Percentiles rank a stretch among this genome's conserved stretches.
Evolutionary conservation across 2,113 vertebrate genomes (phyloP).

Genomic region (Malurus cyaneus): DNA sequence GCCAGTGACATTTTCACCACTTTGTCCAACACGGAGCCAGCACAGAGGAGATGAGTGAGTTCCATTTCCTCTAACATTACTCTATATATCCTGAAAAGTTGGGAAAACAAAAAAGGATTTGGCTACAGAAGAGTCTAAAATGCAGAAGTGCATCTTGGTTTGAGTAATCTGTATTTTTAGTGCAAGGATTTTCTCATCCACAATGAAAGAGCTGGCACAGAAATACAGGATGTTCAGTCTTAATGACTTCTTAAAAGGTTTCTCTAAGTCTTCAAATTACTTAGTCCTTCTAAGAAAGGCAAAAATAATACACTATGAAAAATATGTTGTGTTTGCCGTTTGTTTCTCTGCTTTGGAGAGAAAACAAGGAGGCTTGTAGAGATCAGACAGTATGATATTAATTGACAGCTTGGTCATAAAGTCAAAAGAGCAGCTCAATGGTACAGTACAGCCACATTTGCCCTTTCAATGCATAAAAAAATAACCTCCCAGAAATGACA

Average conservation of each 20-base stretch:
- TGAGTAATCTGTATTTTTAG: not conserved
- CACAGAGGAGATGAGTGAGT: not conserved
- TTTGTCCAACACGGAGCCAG: rapidly evolving
- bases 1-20: not conserved
- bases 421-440: not conserved
- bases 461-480: not conserved
- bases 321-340: not conserved
- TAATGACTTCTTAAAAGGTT: conserved; percentile 14
- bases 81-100: not conserved
- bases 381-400: not conserved
- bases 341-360: not conserved
- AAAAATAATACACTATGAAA: not conserved
- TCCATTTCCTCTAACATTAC: not conserved
- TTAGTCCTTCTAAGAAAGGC: not conserved
- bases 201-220: not conserved
- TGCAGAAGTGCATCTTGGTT: not conserved
- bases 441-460: not conserved
- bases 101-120: not conserved
- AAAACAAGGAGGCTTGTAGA: not conserved
- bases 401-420: conserved; percentile 26
- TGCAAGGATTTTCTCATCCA: not conserved
- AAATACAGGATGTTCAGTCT: not conserved
- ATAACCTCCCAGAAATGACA: conserved; percentile 9
- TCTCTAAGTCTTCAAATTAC: not conserved
- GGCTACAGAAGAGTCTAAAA: not conserved